Base-by-base conservation (phyloP, 2,113 vertebrate genomes). In the Aphyosemion australe region DNA sequence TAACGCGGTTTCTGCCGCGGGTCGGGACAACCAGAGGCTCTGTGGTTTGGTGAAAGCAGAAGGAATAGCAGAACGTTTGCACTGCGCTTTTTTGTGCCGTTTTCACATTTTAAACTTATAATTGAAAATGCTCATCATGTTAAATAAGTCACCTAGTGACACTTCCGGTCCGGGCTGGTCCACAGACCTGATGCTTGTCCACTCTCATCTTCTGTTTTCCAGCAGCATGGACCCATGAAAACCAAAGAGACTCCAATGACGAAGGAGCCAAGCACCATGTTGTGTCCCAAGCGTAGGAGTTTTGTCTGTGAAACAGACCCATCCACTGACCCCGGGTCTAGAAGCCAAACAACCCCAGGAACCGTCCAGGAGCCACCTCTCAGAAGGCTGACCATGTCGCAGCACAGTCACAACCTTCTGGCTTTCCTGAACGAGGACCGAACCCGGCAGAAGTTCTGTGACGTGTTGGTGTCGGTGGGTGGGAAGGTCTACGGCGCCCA, bases 381-480 rank as follows among this genome's bases (percentile, higher is more conserved):
- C 63, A 93, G 84, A 20, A 90, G 90, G 67, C 78, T 99, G 31
- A 93, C 90, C 20, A 94, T 95, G 16, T 72, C 92, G 15, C 93
- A 94, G 18, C 95, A 95, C 80, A 93, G 95, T 72, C 94, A 88
- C 82, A 95, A 93, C 74, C 88, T 99, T 11, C 91, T 99, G 0
- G 94, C 92, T 70, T 98, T 98, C 71, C 72, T 99, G 78, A 95
- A 98, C 21, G 96, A 95, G 3, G 97, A 99, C 69, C 89, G 96
- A 41, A 61, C 34, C 6, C 60, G 84, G 5, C 94, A 94, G 80
- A 95, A 93, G 43, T 98, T 99, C 84, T 99, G 97, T 49, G 97
- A 99, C 45, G 88, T 97, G 37, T 91, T 94, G 0, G 93, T 99
- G 79, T 89, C 92, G 12, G 97, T 98, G 34, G 93, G 95, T 71